These are phyloP conservation scores for Myodes glareolus DNA, from an alignment of 2,113 vertebrate genomes.

Conservation along the genomic window DNA sequence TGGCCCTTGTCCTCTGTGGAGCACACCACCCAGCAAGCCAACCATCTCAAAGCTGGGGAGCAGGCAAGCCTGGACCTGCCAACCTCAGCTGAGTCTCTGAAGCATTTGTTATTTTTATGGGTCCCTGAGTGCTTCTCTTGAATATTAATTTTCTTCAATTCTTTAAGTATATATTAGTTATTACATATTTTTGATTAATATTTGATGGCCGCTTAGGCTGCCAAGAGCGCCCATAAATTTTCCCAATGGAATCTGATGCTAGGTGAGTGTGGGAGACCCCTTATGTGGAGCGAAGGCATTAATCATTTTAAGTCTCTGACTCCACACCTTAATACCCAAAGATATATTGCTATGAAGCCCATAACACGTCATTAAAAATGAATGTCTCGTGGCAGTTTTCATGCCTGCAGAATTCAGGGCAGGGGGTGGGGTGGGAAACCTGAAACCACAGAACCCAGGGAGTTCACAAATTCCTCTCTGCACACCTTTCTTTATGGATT, in stretches of 20 bases:
- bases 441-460: not conserved
- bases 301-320: constrained; percentile 80
- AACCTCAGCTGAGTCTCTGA: constrained; percentile 73
- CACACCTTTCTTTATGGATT: not conserved
- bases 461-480: not conserved
- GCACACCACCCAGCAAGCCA: not conserved
- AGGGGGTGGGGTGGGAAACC: not conserved
- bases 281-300: constrained; percentile 78
- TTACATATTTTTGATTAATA: constrained; percentile 86
- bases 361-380: constrained; percentile 82
- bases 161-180: constrained; percentile 85
- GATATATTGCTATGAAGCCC: constrained; percentile 81
- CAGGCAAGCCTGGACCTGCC: constrained; percentile 69
- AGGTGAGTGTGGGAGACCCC: constrained; percentile 81
- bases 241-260: constrained; percentile 77
- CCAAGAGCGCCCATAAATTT: constrained; percentile 84
- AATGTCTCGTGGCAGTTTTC: constrained; percentile 72
- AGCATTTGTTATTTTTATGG: constrained; percentile 84
- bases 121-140: constrained; percentile 77
- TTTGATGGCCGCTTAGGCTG: constrained; percentile 84
- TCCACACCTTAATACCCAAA: constrained; percentile 79
- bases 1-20: not conserved
- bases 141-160: constrained; percentile 84
- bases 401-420: constrained; percentile 24
- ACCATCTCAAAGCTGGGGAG: not conserved